These are phyloP conservation scores for Drosophila kikkawai DNA, from an alignment of 1,140 invertebrate genomes.

Conservation along the genomic window DNA sequence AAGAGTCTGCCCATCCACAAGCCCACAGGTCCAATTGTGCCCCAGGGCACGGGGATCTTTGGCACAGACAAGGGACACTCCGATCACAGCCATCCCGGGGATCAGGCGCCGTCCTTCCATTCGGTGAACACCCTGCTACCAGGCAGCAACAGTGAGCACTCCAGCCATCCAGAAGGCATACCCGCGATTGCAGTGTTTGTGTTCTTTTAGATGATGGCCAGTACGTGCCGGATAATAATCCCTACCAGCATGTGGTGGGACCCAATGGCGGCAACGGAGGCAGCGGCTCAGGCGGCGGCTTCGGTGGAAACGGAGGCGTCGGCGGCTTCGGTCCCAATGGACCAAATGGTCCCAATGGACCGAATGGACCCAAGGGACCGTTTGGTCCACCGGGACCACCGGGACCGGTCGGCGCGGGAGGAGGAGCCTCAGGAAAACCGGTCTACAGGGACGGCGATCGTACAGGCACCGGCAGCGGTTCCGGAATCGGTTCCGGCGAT, in stretches of 20 bases:
- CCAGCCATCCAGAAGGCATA: neutral
- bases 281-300: constrained; percentile 49
- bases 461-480: constrained; percentile 49
- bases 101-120: constrained; percentile 71
- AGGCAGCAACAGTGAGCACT: constrained; percentile 67
- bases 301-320: constrained; percentile 50
- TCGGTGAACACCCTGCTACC: constrained; percentile 69
- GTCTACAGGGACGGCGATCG: constrained; percentile 64
- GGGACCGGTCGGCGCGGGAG: constrained; percentile 61
- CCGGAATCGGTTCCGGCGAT: constrained; percentile 48
- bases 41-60: constrained; percentile 60
- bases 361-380: constrained; percentile 63
- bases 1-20: constrained; percentile 71
- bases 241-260: constrained; percentile 70
- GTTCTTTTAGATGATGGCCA: constrained; percentile 79
- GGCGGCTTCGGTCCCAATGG: constrained; percentile 57
- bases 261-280: constrained; percentile 63
- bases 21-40: constrained; percentile 36
- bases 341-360: constrained; percentile 57
- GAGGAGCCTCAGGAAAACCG: constrained; percentile 81
- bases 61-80: constrained; percentile 78
- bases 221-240: constrained; percentile 57
- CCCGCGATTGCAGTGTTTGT: constrained; percentile 58
- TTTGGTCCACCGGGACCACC: constrained; percentile 71
- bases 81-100: constrained; percentile 67